Percentiles rank a stretch among this genome's conserved stretches.
phyloP scores from a whole-genome alignment of 2,888 invertebrate genomes.

The Orchesellides sinensis region DNA sequence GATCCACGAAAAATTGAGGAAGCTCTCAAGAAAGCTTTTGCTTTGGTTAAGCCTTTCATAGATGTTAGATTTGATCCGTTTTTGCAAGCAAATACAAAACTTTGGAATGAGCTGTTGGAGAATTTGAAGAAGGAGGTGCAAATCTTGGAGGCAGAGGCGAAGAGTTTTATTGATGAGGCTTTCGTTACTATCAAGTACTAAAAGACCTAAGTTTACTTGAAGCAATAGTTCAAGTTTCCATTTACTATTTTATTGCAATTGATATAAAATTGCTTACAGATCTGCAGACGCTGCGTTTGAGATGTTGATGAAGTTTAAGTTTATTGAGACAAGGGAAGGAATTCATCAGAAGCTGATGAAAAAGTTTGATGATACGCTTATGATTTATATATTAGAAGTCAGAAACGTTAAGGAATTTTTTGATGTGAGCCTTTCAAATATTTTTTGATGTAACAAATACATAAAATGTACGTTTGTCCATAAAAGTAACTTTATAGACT shows the following conservation, averaged over 20 bases:
- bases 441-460: not conserved
- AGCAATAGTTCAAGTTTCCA: no score
- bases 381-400: conserved; percentile 91
- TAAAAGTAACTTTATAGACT: conserved; percentile 33
- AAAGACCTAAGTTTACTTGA: not conserved
- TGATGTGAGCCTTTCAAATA: conserved; percentile 81
- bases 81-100: conserved; percentile 85
- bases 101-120: conserved; percentile 90
- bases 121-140: conserved; percentile 86
- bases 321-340: conserved; percentile 85
- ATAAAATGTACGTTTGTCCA: not conserved
- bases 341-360: conserved; percentile 86
- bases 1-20: conserved; percentile 92
- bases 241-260: not conserved
- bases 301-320: conserved; percentile 87
- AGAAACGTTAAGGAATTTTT: conserved; percentile 84
- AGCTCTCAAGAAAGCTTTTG: conserved; percentile 87
- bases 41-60: conserved; percentile 85
- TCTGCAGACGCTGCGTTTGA: conserved; percentile 89
- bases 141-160: conserved; percentile 88
- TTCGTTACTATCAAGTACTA: conserved; percentile 85
- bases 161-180: conserved; percentile 90
- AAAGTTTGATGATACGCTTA: conserved; percentile 90
- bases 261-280: conserved; percentile 78
- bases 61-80: conserved; percentile 91